These are phyloP conservation scores for Lates japonicus DNA, from an alignment of 2,797 vertebrate genomes.

Conservation along the genomic window DNA sequence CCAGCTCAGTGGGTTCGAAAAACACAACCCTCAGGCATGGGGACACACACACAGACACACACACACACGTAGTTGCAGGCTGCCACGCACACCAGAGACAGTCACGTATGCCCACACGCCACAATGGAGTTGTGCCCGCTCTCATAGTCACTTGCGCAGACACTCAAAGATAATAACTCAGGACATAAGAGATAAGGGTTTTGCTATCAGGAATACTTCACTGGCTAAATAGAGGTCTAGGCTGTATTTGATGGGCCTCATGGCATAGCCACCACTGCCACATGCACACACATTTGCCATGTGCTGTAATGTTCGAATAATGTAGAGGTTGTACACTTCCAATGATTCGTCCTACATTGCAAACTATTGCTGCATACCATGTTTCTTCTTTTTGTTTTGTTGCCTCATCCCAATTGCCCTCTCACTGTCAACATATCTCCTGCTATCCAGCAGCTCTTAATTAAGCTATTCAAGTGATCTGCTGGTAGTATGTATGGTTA, in stretches of 20 bases:
- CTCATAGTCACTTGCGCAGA: slow-evolving; percentile 2
- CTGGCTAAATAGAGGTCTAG: slow-evolving; percentile 45
- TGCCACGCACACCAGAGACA: slow-evolving; percentile 12
- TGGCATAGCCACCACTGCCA: slow-evolving; percentile 19
- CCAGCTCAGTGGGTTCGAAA: slow-evolving; percentile 60
- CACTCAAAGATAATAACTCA: slow-evolving; percentile 60
- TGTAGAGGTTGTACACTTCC: not conserved
- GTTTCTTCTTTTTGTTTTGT: slow-evolving; percentile 30
- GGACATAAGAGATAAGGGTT: slow-evolving; percentile 48
- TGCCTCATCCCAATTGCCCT: slow-evolving; percentile 1
- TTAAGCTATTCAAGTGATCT: slow-evolving; percentile 61
- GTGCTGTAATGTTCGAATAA: not conserved
- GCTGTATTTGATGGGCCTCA: slow-evolving; percentile 46
- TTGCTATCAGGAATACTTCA: slow-evolving; percentile 59
- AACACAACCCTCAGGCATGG: slow-evolving; percentile 60
- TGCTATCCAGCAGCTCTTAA: slow-evolving; percentile 18
- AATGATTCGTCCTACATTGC: not conserved
- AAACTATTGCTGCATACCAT: slow-evolving; percentile 15
- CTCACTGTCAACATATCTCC: slow-evolving; percentile 29
- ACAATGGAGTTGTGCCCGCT: not conserved
- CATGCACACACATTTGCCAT: not conserved
- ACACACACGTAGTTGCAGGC: not conserved
- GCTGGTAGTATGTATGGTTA: slow-evolving; percentile 53
- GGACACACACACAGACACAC: slow-evolving; percentile 3
- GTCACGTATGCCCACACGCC: slow-evolving; percentile 5